Evolutionary conservation across 2,888 invertebrate species (phyloP).

Genomic region (Anarsia innoxiella): DNA sequence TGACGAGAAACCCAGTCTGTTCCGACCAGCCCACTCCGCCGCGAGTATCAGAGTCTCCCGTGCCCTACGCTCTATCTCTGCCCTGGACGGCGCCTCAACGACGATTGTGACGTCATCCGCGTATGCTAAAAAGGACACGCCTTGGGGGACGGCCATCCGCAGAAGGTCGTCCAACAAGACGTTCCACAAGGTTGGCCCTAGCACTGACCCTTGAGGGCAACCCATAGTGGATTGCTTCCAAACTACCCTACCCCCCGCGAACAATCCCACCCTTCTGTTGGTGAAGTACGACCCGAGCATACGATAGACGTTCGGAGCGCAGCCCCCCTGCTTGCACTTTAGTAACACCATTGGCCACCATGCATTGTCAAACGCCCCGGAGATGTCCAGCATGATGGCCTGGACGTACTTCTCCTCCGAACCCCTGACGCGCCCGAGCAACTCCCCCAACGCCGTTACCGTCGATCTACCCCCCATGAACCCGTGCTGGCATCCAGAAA

Average conservation of each 20-base stretch:
- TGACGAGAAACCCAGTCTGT: slow-evolving; percentile 20
- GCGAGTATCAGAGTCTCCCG: slow-evolving; percentile 3
- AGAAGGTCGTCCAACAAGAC: slow-evolving; percentile 20
- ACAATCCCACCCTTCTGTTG: not conserved
- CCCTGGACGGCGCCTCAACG: slow-evolving; percentile 10
- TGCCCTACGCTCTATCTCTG: slow-evolving; percentile 3
- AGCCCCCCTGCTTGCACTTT: slow-evolving; percentile 1
- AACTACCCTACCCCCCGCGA: not conserved
- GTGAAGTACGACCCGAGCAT: not conserved
- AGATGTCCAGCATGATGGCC: slow-evolving; percentile 26
- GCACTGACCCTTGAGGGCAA: slow-evolving; percentile 17
- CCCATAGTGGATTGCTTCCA: slow-evolving; percentile 18
- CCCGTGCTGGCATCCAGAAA: slow-evolving; percentile 20
- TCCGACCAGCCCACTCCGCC: slow-evolving; percentile 16
- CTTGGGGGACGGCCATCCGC: slow-evolving; percentile 17
- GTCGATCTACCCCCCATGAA: slow-evolving; percentile 19
- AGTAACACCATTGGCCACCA: slow-evolving; percentile 23
- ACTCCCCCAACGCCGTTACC: slow-evolving; percentile 15
- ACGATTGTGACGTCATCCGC: slow-evolving; percentile 24
- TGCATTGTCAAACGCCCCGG: slow-evolving; percentile 28
- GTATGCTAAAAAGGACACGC: slow-evolving; percentile 18
- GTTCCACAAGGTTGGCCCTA: slow-evolving; percentile 14
- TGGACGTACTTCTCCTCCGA: slow-evolving; percentile 17
- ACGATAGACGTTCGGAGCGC: slow-evolving; percentile 2
- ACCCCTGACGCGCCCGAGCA: not conserved